Conservation (phyloP, 2,888 invertebrate species). For the Lypha dubia region DNA sequence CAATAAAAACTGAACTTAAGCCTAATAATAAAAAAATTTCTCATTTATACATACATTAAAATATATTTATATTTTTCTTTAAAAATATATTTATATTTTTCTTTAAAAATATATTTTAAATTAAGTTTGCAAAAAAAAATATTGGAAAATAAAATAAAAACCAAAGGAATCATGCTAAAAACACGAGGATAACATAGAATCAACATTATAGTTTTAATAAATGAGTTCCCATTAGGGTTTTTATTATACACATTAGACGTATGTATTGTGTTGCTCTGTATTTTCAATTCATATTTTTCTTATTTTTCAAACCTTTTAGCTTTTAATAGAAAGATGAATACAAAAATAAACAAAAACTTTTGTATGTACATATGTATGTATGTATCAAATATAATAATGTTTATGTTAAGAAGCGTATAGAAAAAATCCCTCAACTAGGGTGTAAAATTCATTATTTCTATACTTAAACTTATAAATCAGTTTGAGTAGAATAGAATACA, state of each 20-base stretch:
- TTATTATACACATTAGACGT: slow-evolving; percentile 69
- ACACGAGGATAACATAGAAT: slow-evolving; percentile 69
- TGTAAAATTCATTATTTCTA: too few relatives aligned
- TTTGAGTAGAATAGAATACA: too few relatives aligned
- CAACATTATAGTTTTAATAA: slow-evolving; percentile 70
- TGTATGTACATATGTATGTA: slow-evolving; percentile 3
- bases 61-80: too few relatives aligned
- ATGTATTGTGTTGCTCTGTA: slow-evolving; percentile 59
- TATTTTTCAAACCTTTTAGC: slow-evolving; percentile 67
- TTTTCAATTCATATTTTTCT: slow-evolving; percentile 19
- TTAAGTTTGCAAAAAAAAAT: background rate
- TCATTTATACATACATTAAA: too few relatives aligned
- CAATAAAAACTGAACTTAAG: too few relatives aligned
- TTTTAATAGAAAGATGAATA: slow-evolving; percentile 26
- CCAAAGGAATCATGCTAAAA: slow-evolving; percentile 51
- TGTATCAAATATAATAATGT: slow-evolving; percentile 49
- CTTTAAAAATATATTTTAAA: slow-evolving; percentile 30
- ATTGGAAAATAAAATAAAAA: slow-evolving; percentile 45
- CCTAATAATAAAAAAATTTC: too few relatives aligned
- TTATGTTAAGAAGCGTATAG: too few relatives aligned
- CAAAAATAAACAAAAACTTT: slow-evolving; percentile 56
- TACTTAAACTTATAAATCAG: background rate
- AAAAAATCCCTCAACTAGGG: slow-evolving; percentile 4
- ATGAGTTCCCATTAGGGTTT: slow-evolving; percentile 66
- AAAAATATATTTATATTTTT: background rate